Conservation (phyloP, 2,888 invertebrate species). For the Timandra comae region DNA sequence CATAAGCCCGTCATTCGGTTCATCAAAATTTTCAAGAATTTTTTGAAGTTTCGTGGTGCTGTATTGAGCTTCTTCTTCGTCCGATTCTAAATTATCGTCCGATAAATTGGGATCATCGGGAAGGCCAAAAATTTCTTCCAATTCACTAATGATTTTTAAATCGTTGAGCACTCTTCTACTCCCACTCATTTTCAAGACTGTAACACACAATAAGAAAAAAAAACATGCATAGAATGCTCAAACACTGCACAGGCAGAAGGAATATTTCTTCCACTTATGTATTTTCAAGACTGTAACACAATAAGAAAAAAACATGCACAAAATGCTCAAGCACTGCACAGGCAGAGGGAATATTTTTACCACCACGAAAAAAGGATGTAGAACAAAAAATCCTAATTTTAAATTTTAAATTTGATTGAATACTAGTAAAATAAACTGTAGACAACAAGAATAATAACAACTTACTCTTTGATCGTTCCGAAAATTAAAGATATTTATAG, state of each 20-base stretch:
- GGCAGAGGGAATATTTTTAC: constrained; percentile 5
- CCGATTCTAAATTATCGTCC: constrained; percentile 12
- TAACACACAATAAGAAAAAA: constrained; percentile 1
- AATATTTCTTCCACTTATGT: constrained; percentile 5
- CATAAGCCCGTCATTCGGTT: constrained; percentile 6
- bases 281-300: too few relatives aligned
- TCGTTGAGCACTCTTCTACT: constrained; percentile 5
- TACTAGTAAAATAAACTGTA: constrained; percentile 3
- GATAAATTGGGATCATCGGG: constrained; percentile 9
- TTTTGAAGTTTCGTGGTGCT: constrained; percentile 7
- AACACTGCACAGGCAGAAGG: constrained; percentile 2
- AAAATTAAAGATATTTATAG: constrained; percentile 2
- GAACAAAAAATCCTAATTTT: constrained; percentile 5
- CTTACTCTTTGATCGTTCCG: background rate
- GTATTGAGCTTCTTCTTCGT: constrained; percentile 6
- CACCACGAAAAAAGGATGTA: constrained; percentile 5
- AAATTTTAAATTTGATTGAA: constrained; percentile 4
- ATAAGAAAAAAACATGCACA: too few relatives aligned
- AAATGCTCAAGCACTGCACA: constrained; percentile 1
- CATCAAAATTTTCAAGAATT: constrained; percentile 9
- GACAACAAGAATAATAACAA: background rate
- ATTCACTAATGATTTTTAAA: constrained; percentile 3
- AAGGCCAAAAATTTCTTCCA: constrained; percentile 6
- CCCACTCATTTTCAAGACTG: background rate
- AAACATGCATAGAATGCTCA: too few relatives aligned